Evolutionary conservation across 1,140 invertebrate species (phyloP), one percentile per base, ranked within the genome.

Genomic region (Megathymus violae): DNA sequence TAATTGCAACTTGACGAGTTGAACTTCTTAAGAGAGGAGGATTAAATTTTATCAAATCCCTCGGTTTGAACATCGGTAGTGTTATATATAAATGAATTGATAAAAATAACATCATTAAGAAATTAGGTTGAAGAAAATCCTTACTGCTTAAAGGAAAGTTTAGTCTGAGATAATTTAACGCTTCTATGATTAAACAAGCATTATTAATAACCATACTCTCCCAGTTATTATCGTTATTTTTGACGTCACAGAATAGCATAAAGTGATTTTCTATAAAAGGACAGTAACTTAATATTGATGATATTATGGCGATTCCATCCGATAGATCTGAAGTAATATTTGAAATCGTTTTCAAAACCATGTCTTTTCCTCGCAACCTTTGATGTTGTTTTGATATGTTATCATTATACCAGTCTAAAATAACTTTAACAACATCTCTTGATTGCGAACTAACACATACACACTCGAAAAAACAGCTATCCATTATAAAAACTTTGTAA

Each of bases 401-500:
- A 58, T 84, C 81, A 68, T 87, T 91, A 66, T 73, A 88, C 85
- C 86, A 88, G 54, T 81, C 73, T 46, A 82, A 59, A 38, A 87
- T 25, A 38, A 82, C 50, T 71, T 84, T 77, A 1, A 85, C 9
- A 27, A 85, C 76, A 41, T 88, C 75, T 67, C 81, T 80, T 0
- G 78, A 76, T 51, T 80, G 69, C 4, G 73, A 73, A 68, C 73
- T 85, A 10, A 88, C 64, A 61, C 85, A 87, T 7, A 85, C 72
- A 56, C 80, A 88, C 22, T 91, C 86, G 66, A 86, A 87, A 62
- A 88, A 88, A 59, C 88, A 91, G 48, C 81, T 87, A 22, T 91
- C 88, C 76, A 91, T 68, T 27, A 91, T 67, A 60, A 91, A 91
- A 14, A 88, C 86, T 75, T 88, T 91, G 48, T 89, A 91, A 56